These are phyloP conservation scores for Vicugna pacos DNA, from an alignment of 2,113 vertebrate species.

Conservation along the genomic window DNA sequence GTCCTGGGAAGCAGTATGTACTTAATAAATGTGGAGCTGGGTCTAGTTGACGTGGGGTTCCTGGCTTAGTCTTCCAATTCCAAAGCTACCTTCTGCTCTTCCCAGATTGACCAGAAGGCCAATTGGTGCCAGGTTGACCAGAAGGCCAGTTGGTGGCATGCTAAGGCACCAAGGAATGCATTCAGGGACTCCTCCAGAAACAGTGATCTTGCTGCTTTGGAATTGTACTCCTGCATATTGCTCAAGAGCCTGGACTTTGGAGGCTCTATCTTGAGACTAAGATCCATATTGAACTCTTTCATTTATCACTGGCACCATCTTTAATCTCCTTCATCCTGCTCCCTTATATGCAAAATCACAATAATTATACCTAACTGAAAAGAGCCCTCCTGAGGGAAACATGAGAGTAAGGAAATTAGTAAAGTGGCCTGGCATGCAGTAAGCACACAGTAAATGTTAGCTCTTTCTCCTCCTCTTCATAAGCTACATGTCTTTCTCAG, in stretches of 20 bases:
- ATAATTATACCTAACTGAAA: slow-evolving; percentile 9
- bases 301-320: neutral
- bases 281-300: neutral
- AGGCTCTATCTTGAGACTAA: neutral
- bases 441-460: neutral
- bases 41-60: neutral
- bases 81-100: neutral
- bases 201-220: neutral
- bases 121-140: neutral
- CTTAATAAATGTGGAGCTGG: neutral
- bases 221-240: neutral
- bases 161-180: neutral
- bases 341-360: slow-evolving; percentile 44
- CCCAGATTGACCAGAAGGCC: no score
- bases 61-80: neutral
- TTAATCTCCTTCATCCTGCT: neutral
- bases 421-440: neutral
- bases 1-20: neutral
- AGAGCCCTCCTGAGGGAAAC: neutral
- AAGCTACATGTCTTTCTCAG: neutral
- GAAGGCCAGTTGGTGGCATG: neutral
- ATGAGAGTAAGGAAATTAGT: neutral
- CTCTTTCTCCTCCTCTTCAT: neutral
- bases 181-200: neutral
- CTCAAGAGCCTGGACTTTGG: neutral